Evolutionary conservation across 1,140 invertebrate genomes (phyloP), one percentile per base, ranked within the genome.

Genomic region (Euborellia annulipes): DNA sequence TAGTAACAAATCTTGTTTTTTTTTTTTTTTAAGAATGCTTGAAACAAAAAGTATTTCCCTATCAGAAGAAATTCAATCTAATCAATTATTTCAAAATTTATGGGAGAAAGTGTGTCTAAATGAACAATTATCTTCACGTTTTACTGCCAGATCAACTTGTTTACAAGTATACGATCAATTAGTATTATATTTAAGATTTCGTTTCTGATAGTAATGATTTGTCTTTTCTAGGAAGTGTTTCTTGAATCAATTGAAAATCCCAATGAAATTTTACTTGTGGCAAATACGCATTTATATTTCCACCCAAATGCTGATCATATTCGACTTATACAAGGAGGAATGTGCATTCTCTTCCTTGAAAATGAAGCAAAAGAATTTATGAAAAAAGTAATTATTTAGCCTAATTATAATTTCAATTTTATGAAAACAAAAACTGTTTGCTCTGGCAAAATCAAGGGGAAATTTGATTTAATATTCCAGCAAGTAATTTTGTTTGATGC

Each of bases 201-300:
- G 23, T 27, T 27, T 27, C n/a, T 27, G 23, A 27, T 27, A n/a
- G n/a, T n/a, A n/a, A n/a, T 27, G 11, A 27, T 6, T 27, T 27
- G 4, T 30, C 45, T 48, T 36, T 55, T 58, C 8, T 51, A 79
- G 74, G 68, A 71, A 13, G 61, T 70, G 20, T 56, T 76, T 23
- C 62, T 89, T 40, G 65, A 77, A 56, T 73, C 72, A 6, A 58
- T 69, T 40, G 71, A 79, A 20, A 67, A 71, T 54, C 65, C 65
- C 6, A 62, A 66, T 44, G 67, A 78, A 54, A 63, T 75, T 43
- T 46, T 90, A 23, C 58, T 90, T 44, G 68, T 91, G 41, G 86
- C 76, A 18, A 93, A 91, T 57, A 93, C 87, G 1, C 92, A 96
- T 70, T 69, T 95, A 14, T 95, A 88, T 62, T 95, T 91, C 58